A percentile compares a stretch with the other conserved stretches of the same genome.
These are phyloP conservation scores for Eudorcas thomsonii DNA, from an alignment of 2,113 vertebrate genomes.

Conservation along the genomic window DNA sequence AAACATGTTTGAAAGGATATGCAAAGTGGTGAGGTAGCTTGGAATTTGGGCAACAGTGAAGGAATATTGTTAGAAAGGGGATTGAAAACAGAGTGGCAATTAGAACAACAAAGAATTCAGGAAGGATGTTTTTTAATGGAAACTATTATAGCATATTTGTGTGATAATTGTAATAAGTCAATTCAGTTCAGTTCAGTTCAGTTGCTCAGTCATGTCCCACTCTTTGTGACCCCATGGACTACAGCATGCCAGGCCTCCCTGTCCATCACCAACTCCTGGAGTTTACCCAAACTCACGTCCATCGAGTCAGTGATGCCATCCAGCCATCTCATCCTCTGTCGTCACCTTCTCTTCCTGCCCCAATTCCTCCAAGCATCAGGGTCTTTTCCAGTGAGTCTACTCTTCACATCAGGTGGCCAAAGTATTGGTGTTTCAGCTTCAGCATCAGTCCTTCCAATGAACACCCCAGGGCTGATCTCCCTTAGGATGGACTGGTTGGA, in stretches of 20 bases:
- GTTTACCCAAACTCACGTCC: not conserved
- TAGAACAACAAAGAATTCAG: not conserved
- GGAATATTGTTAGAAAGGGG: not conserved
- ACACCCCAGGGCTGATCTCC: not conserved
- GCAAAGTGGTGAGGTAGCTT: not conserved
- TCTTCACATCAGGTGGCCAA: not conserved
- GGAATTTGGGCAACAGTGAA: not conserved
- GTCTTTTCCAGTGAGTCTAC: not conserved
- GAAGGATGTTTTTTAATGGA: not conserved
- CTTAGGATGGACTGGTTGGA: not conserved
- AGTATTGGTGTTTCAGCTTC: not conserved
- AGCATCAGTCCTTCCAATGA: not conserved
- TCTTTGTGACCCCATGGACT: not conserved
- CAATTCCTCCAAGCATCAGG: no score
- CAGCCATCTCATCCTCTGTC: not conserved
- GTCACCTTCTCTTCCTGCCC: not conserved
- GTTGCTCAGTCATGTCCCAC: not conserved
- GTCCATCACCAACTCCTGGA: not conserved
- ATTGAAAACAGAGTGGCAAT: not conserved
- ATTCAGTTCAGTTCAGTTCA: not conserved
- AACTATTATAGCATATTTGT: not conserved
- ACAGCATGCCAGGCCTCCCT: not conserved
- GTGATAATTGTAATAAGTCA: not conserved
- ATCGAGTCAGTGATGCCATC: not conserved
- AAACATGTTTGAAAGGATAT: not conserved